phyloP scores from a whole-genome alignment of 2,113 vertebrate genomes.

The Verasper variegatus region DNA sequence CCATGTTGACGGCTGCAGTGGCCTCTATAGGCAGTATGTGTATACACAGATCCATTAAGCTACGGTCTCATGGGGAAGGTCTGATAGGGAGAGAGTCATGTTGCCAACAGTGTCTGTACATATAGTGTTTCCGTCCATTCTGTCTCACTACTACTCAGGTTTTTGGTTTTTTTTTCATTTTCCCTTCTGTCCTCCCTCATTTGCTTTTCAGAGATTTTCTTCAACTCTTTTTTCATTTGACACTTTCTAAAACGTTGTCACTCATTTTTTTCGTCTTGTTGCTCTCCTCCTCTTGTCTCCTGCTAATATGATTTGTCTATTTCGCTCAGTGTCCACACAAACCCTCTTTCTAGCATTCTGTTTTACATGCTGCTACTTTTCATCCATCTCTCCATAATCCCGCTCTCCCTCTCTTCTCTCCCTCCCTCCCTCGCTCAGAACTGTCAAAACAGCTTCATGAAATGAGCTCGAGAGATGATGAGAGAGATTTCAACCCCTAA shows the following conservation, averaged over 20 bases:
- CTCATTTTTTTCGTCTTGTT: slow-evolving; percentile 23
- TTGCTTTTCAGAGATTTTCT: slow-evolving; percentile 38
- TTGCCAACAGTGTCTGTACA: neutral
- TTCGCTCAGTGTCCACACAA: slow-evolving; percentile 46
- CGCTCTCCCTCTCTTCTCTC: neutral
- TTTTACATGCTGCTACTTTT: slow-evolving; percentile 54
- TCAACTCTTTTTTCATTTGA: slow-evolving; percentile 54
- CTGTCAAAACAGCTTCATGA: slow-evolving; percentile 64
- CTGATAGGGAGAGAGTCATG: slow-evolving; percentile 27
- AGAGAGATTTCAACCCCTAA: slow-evolving; percentile 67
- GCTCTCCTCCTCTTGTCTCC: slow-evolving; percentile 16
- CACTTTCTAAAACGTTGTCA: slow-evolving; percentile 26
- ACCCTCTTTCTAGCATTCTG: slow-evolving; percentile 41
- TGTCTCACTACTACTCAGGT: no score
- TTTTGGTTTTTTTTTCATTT: no score
- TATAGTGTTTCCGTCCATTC: neutral
- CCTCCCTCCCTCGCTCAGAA: slow-evolving; percentile 27
- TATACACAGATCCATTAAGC: slow-evolving; percentile 51
- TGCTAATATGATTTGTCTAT: slow-evolving; percentile 51
- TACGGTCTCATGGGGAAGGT: slow-evolving; percentile 26
- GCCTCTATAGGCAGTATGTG: slow-evolving; percentile 62
- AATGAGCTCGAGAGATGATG: slow-evolving; percentile 67
- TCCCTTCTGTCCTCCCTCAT: slow-evolving; percentile 1
- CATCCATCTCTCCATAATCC: neutral
- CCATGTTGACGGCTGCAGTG: slow-evolving; percentile 57